Evolutionary conservation across 2,888 invertebrate species (phyloP).

Genomic region (Lepidochitona cinerea): DNA sequence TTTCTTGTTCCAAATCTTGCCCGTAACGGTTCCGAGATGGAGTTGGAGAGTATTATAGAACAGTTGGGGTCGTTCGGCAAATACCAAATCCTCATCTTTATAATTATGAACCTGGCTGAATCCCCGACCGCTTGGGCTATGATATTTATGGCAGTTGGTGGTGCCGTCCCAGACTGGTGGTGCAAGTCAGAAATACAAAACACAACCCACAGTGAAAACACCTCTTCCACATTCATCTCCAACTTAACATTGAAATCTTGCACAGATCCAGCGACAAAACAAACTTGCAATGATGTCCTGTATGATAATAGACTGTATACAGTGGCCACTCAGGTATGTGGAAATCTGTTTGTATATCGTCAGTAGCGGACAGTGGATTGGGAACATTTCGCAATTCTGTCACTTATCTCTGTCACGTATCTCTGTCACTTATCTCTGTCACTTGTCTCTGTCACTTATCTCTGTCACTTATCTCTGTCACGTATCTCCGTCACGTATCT

Average conservation of each 20-base stretch:
- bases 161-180: conserved; percentile 29
- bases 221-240: neutral
- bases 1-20: too few species aligned
- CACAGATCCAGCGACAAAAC: neutral
- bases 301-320: conserved; percentile 28
- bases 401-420: too few species aligned
- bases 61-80: conserved; percentile 35
- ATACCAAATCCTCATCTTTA: conserved; percentile 27
- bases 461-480: too few species aligned
- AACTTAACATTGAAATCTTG: conserved; percentile 2
- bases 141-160: conserved; percentile 34
- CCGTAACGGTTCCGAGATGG: too few species aligned
- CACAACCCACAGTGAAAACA: conserved; percentile 19
- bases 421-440: too few species aligned
- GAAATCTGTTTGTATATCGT: neutral
- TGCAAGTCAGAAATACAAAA: conserved; percentile 15
- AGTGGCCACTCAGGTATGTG: conserved; percentile 33
- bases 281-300: conserved; percentile 7
- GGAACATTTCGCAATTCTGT: too few species aligned
- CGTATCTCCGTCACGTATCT: too few species aligned
- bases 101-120: conserved; percentile 6
- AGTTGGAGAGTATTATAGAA: conserved; percentile 24
- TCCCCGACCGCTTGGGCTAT: conserved; percentile 30
- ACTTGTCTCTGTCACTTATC: too few species aligned
- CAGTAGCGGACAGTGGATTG: too few species aligned